These are phyloP conservation scores for Dorcus hopei DNA, from an alignment of 2,888 invertebrate genomes.

Conservation along the genomic window DNA sequence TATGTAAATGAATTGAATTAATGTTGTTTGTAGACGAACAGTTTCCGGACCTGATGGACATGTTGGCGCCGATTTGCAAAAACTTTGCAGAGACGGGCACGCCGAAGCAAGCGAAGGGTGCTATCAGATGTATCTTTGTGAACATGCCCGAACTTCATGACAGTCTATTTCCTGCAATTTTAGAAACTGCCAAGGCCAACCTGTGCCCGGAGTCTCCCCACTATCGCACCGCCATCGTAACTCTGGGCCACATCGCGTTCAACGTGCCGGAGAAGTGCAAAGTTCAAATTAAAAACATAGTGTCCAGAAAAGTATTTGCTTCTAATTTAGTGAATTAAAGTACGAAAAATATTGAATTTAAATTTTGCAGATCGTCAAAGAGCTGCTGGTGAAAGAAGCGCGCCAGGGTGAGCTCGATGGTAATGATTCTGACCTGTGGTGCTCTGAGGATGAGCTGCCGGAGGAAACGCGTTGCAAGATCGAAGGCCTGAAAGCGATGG, in stretches of 20 bases:
- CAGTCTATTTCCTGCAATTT: slow-evolving; percentile 76
- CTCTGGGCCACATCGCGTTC: slow-evolving; percentile 91
- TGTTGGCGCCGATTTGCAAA: slow-evolving; percentile 81
- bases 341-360: background rate
- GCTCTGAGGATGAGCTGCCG: slow-evolving; percentile 79
- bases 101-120: slow-evolving; percentile 95
- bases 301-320: slow-evolving; percentile 74
- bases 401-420: slow-evolving; percentile 48
- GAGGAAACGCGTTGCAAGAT: slow-evolving; percentile 90
- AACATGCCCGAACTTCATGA: slow-evolving; percentile 73
- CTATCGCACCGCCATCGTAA: slow-evolving; percentile 91
- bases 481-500: slow-evolving; percentile 94
- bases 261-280: slow-evolving; percentile 88
- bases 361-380: slow-evolving; percentile 77
- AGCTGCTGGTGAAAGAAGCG: slow-evolving; percentile 81
- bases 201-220: slow-evolving; percentile 72
- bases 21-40: slow-evolving; percentile 59
- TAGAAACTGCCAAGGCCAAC: slow-evolving; percentile 75
- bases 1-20: too few species aligned
- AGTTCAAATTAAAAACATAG: slow-evolving; percentile 88
- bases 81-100: slow-evolving; percentile 86
- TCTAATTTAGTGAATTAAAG: background rate
- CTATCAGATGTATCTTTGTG: slow-evolving; percentile 86
- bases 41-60: slow-evolving; percentile 72
- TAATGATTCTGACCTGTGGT: slow-evolving; percentile 69